These are phyloP conservation scores for Drosophila suboccidentalis DNA, from an alignment of 2,888 invertebrate genomes.

Conservation along the genomic window DNA sequence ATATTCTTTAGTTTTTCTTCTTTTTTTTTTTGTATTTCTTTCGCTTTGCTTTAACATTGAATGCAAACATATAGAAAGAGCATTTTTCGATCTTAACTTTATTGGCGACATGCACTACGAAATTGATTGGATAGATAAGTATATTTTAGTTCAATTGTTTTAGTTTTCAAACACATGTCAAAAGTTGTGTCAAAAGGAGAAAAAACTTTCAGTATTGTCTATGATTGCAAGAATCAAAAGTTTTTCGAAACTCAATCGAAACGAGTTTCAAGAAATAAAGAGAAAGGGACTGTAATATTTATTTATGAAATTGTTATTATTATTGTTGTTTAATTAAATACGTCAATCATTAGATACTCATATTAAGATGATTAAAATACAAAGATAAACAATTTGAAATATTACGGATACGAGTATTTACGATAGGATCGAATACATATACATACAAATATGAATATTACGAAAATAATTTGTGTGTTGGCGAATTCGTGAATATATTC, in stretches of 20 bases:
- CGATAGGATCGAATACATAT: slow-evolving; percentile 1
- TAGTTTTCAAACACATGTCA: slow-evolving; percentile 26
- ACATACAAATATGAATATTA: not conserved
- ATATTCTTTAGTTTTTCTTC: slow-evolving; percentile 40
- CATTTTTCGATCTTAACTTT: slow-evolving; percentile 48
- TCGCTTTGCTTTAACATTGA: slow-evolving; percentile 61
- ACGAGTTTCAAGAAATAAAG: not conserved
- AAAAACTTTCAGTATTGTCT: not conserved
- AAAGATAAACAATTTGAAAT: not conserved
- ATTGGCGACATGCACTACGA: slow-evolving; percentile 56
- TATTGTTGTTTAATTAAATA: not conserved
- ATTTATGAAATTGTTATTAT: not conserved
- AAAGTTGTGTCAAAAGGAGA: slow-evolving; percentile 20
- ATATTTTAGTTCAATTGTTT: slow-evolving; percentile 22
- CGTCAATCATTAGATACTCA: not conserved
- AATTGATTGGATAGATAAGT: slow-evolving; percentile 49
- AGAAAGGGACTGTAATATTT: not conserved
- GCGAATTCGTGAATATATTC: slow-evolving; percentile 11
- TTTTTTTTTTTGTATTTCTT: not conserved
- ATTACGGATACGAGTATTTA: slow-evolving; percentile 6
- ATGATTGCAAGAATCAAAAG: not conserved
- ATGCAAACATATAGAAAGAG: slow-evolving; percentile 68
- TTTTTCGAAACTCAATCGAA: too few relatives aligned
- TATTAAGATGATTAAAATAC: not conserved
- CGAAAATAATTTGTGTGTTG: slow-evolving; percentile 8